These are phyloP conservation scores for Lottia gigantea DNA, from an alignment of 2,888 invertebrate species.

Conservation along the genomic window DNA sequence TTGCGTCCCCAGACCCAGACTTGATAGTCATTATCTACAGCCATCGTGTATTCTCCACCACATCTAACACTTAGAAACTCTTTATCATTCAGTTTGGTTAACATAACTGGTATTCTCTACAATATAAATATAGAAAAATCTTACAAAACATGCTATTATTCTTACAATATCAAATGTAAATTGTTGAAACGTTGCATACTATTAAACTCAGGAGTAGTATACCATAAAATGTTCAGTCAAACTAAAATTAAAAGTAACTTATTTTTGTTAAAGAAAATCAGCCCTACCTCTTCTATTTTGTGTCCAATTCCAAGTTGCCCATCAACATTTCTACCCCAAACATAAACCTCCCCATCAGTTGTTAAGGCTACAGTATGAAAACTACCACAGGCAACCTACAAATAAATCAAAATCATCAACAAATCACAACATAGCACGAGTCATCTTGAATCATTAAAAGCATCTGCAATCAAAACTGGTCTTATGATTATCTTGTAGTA, in stretches of 20 bases:
- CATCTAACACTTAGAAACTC: constrained; percentile 72
- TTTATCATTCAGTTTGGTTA: constrained; percentile 56
- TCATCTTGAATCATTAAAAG: too few species aligned
- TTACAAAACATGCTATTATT: too few species aligned
- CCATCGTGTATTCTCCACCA: constrained; percentile 83
- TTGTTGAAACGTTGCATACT: too few species aligned
- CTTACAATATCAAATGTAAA: too few species aligned
- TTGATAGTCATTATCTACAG: constrained; percentile 74
- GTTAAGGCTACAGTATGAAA: constrained; percentile 84
- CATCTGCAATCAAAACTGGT: too few species aligned
- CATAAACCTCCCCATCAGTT: constrained; percentile 78
- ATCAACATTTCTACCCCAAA: constrained; percentile 91
- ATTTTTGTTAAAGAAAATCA: neutral
- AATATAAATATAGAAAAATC: constrained; percentile 28
- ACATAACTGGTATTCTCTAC: constrained; percentile 59
- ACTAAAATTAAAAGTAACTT: too few species aligned
- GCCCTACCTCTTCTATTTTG: constrained; percentile 50
- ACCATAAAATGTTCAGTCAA: too few species aligned
- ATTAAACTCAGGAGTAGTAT: too few species aligned
- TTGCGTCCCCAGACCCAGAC: constrained; percentile 83
- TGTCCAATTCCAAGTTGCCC: constrained; percentile 85
- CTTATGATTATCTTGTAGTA: too few species aligned
- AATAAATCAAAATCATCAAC: neutral
- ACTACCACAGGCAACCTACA: constrained; percentile 75
- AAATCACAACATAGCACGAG: neutral